Base-by-base conservation (phyloP, 2,888 invertebrate species). In the Patella caerulea region DNA sequence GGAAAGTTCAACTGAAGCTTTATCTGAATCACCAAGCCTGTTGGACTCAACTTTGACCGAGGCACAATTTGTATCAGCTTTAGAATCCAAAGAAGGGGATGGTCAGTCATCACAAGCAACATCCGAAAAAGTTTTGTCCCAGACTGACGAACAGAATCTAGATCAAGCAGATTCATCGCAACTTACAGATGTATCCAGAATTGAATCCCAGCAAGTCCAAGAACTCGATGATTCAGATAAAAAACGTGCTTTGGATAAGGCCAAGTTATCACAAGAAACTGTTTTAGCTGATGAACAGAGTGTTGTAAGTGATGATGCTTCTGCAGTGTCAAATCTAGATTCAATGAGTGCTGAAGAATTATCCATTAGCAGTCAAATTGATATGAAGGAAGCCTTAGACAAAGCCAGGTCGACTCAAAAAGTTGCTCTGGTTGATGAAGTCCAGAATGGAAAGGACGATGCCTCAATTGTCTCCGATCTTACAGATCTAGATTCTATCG, bases 1-100 rank as follows among this genome's bases (percentile, higher is more conserved):
- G 14, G 76, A 73, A 45, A 73, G 71, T 29, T 54, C 54, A 24
- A 55, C 15, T 54, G n/a, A 24, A 53, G 24, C 73, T 3, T n/a
- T 53, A n/a, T 53, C 52, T 34, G 73, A 73, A 14, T 45, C 55
- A n/a, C 24, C 73, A n/a, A 2, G 24, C 15, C 17, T 24, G 2
- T 54, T 73, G 53, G 52, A 54, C n/a, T 9, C 24, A 53, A 53
- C 19, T n/a, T 53, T 11, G 12, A 73, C 52, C 14, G 73, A 73
- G 14, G 52, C 45, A 24, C n/a, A 9, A 2, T 53, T n/a, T 52
- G 17, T 53, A 14, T 52, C 15, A 53, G 45, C 55, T 19, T 52
- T 24, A 72, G 53, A 72, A 53, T 15, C 15, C 15, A 29, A 24
- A 71, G 71, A 71, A 15, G 71, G 14, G 29, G 73, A 53, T 53